These are phyloP conservation scores for Oxygymnocypris stewartii DNA, from an alignment of 2,113 vertebrate species.

Conservation along the genomic window DNA sequence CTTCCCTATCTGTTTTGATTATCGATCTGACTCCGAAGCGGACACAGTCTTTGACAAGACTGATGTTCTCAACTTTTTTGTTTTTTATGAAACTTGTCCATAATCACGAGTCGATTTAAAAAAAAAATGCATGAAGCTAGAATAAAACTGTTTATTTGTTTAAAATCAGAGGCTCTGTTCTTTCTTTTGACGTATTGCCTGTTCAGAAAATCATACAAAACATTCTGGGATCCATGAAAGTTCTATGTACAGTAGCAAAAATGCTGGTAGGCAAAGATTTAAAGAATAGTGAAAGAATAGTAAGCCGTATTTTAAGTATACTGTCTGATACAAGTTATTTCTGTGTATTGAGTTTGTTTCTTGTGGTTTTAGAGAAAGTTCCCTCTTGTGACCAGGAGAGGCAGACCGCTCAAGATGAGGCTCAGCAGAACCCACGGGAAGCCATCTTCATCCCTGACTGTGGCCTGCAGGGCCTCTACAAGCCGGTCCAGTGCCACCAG, in stretches of 20 bases:
- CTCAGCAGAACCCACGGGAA: slow-evolving; percentile 84
- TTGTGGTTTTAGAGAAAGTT: slow-evolving; percentile 89
- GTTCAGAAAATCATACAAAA: neutral
- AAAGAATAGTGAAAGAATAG: neutral
- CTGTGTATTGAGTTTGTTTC: slow-evolving; percentile 67
- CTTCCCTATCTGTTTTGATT: neutral
- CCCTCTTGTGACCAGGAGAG: slow-evolving; percentile 97
- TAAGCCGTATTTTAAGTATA: slow-evolving; percentile 4
- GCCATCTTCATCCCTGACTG: slow-evolving; percentile 95
- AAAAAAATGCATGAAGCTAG: too few species aligned
- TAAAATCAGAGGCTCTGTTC: neutral
- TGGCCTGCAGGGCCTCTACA: slow-evolving; percentile 88
- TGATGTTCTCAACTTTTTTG: too few species aligned
- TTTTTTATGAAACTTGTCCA: neutral
- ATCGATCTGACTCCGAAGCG: neutral
- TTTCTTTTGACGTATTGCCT: neutral
- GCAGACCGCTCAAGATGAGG: slow-evolving; percentile 90
- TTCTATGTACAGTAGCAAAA: neutral
- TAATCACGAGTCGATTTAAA: too few species aligned
- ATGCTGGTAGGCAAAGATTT: neutral
- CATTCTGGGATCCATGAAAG: too few species aligned
- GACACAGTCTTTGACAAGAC: too few species aligned
- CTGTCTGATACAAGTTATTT: neutral
- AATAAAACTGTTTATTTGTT: neutral
- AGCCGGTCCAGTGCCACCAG: slow-evolving; percentile 96